Conservation (phyloP, 2,113 vertebrate species). For the Scophthalmus maximus region DNA sequence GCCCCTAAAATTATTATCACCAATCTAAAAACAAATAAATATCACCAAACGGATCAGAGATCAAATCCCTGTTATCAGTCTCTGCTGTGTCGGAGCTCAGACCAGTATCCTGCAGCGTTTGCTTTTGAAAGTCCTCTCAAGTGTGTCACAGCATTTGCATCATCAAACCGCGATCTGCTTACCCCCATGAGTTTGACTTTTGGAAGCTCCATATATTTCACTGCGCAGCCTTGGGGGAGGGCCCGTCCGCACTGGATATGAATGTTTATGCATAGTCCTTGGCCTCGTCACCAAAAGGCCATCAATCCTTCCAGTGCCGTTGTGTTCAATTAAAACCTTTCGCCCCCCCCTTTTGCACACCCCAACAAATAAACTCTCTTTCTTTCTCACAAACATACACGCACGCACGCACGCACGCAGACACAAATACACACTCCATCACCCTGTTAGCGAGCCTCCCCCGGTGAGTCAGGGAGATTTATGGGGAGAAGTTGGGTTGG, state of each 20-base stretch:
- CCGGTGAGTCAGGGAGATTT: conserved; percentile 79
- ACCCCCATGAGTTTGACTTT: conserved; percentile 43
- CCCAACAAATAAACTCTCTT: conserved; percentile 43
- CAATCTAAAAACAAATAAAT: conserved; percentile 32
- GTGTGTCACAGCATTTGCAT: conserved; percentile 26
- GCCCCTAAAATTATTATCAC: conserved; percentile 38
- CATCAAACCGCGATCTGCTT: conserved; percentile 18
- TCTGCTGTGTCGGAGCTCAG: conserved; percentile 5
- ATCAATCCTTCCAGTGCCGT: conserved; percentile 67
- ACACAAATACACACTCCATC: conserved; percentile 43
- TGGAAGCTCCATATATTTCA: conserved; percentile 41
- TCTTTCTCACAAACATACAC: conserved; percentile 7
- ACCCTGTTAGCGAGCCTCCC: conserved; percentile 62
- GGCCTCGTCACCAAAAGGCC: conserved; percentile 59
- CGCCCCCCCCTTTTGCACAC: conserved; percentile 43
- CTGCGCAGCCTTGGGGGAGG: conserved; percentile 45
- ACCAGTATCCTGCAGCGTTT: conserved; percentile 3
- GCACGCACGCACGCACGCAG: conserved; percentile 19
- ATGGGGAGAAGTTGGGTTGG: conserved; percentile 75
- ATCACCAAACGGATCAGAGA: conserved; percentile 21
- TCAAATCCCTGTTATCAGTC: conserved; percentile 11
- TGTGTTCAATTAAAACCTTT: conserved; percentile 76
- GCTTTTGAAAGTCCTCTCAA: conserved; percentile 16
- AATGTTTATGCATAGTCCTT: conserved; percentile 72
- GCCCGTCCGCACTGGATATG: conserved; percentile 43